These are phyloP conservation scores for Drosophila pseudoananassae DNA, from an alignment of 1,140 invertebrate species.

Conservation along the genomic window DNA sequence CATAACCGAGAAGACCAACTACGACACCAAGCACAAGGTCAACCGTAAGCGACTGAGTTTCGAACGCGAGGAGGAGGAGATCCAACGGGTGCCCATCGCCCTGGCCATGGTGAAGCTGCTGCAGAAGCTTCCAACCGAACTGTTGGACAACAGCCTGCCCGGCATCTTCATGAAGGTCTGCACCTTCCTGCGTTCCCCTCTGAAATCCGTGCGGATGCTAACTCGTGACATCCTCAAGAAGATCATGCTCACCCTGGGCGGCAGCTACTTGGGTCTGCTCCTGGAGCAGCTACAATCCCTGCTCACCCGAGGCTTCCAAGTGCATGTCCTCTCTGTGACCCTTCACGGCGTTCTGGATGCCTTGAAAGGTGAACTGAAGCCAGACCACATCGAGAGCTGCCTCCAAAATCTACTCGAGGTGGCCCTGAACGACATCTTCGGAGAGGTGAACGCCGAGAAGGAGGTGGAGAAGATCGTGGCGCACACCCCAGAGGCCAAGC, in stretches of 20 bases:
- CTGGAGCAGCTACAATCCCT: conserved; percentile 92
- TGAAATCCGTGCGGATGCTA: conserved; percentile 93
- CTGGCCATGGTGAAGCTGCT: conserved; percentile 96
- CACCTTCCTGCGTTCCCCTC: conserved; percentile 93
- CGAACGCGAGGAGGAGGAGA: conserved; percentile 93
- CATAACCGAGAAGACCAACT: conserved; percentile 90
- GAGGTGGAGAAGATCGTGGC: conserved; percentile 92
- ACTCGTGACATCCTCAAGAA: conserved; percentile 95
- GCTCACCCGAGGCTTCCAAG: conserved; percentile 95
- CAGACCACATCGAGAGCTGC: conserved; percentile 91
- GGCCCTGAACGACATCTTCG: conserved; percentile 95
- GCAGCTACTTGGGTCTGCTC: conserved; percentile 91
- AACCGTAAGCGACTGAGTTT: conserved; percentile 88
- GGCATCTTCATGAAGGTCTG: conserved; percentile 95
- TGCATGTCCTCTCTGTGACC: conserved; percentile 96
- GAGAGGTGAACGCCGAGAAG: conserved; percentile 94
- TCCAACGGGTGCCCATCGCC: conserved; percentile 95
- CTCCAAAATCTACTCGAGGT: conserved; percentile 92
- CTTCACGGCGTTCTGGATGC: conserved; percentile 92
- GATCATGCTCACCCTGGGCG: conserved; percentile 93
- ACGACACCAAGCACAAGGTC: conserved; percentile 92
- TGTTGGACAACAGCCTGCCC: conserved; percentile 91
- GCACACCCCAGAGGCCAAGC: conserved; percentile 92
- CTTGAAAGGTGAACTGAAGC: conserved; percentile 86
- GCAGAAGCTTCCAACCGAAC: conserved; percentile 91